phyloP scores from a whole-genome alignment of 2,113 vertebrate genomes.

The Tamias sibiricus region DNA sequence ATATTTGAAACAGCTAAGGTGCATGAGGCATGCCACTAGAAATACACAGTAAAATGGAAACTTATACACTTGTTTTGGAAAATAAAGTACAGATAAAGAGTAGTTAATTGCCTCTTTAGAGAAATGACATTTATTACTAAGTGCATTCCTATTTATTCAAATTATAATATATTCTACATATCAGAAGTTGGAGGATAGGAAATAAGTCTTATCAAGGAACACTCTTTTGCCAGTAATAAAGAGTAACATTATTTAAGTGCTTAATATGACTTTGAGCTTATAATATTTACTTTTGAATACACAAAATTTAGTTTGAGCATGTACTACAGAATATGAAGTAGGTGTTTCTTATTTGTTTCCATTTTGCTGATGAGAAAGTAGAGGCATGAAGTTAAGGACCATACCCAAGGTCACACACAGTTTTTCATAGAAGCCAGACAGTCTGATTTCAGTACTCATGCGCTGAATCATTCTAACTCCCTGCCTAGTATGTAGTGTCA shows the following conservation, averaged over 20 bases:
- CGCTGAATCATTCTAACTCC: background rate
- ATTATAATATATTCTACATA: background rate
- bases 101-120: background rate
- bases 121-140: background rate
- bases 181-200: background rate
- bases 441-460: too few species aligned
- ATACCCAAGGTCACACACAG: background rate
- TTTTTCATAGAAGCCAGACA: background rate
- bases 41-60: slow-evolving; percentile 5
- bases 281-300: background rate
- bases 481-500: too few species aligned
- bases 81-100: background rate
- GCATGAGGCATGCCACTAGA: background rate
- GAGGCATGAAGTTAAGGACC: background rate
- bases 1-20: slow-evolving; percentile 25
- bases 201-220: background rate
- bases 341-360: background rate
- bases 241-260: background rate
- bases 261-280: background rate
- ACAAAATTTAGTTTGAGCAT: background rate
- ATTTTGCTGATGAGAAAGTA: background rate
- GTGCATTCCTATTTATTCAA: background rate
- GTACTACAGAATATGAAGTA: background rate
- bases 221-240: background rate
- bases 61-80: slow-evolving; percentile 1